Conservation (phyloP, 1,140 invertebrate genomes). For the Euglossa dilemma region DNA sequence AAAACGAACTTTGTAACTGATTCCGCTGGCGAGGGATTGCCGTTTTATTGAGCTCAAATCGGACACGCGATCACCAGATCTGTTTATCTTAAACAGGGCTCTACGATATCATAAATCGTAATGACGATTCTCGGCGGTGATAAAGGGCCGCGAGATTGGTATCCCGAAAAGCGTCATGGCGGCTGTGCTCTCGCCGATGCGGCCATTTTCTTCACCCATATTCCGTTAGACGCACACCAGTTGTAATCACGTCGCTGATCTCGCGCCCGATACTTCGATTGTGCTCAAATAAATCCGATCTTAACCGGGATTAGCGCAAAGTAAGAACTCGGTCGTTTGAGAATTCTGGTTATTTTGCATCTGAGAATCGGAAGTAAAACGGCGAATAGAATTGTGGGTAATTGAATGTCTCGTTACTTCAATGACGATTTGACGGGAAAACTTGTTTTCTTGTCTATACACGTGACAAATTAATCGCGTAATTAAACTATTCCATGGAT, state of each 20-base stretch:
- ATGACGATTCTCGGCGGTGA: neutral
- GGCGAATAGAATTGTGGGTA: too few relatives aligned
- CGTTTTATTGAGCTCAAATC: neutral
- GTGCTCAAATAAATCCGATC: constrained; percentile 27
- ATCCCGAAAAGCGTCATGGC: constrained; percentile 20
- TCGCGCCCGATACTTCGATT: constrained; percentile 44
- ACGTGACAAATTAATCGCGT: neutral
- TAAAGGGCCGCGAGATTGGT: constrained; percentile 49
- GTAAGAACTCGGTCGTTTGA: neutral
- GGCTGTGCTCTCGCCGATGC: constrained; percentile 43
- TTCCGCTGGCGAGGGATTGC: neutral
- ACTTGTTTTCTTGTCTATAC: neutral
- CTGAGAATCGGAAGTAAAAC: too few relatives aligned
- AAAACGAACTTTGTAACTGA: neutral
- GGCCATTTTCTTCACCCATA: constrained; percentile 38
- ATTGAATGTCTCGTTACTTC: neutral
- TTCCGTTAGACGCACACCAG: constrained; percentile 43
- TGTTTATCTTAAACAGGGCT: constrained; percentile 22
- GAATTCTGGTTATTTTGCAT: neutral
- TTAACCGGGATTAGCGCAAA: neutral
- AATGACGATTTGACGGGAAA: neutral
- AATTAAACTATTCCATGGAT: too few relatives aligned
- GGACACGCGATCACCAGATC: constrained; percentile 27
- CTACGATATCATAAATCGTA: constrained; percentile 31
- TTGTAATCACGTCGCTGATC: constrained; percentile 58